phyloP scores from a whole-genome alignment of 2,888 invertebrate species.

The Stenodera caucasica region DNA sequence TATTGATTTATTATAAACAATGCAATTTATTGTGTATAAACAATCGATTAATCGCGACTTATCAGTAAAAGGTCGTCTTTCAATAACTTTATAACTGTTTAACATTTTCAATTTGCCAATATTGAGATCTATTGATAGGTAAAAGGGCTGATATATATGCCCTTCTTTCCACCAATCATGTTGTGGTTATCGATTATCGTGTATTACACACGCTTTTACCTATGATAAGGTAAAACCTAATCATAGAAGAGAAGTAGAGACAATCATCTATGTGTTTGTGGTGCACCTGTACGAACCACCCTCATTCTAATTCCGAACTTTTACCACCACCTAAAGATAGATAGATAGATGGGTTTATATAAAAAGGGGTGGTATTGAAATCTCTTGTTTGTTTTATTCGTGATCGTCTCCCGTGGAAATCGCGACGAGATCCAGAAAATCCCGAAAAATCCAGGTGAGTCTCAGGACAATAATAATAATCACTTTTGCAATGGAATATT shows the following conservation, averaged over 20 bases:
- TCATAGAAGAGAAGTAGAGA: slow-evolving; percentile 2
- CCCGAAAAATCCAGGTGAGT: background rate
- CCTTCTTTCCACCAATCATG: background rate
- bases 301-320: background rate
- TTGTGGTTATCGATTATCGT: background rate
- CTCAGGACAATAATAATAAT: background rate
- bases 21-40: too few relatives aligned
- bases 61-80: background rate
- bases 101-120: too few relatives aligned
- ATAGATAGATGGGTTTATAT: background rate
- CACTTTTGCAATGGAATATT: background rate
- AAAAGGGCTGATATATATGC: background rate
- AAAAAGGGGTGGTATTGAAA: background rate
- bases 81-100: too few relatives aligned
- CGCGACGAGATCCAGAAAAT: background rate
- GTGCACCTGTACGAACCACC: background rate
- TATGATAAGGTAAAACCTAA: background rate
- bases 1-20: background rate
- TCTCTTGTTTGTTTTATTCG: slow-evolving; percentile 19
- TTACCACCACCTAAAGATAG: background rate
- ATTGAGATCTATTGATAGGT: too few relatives aligned
- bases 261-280: background rate
- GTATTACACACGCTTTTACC: background rate
- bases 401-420: slow-evolving; percentile 17
- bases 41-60: too few relatives aligned